A percentile compares a stretch with the other conserved stretches of the same genome.
Conservation (phyloP, 2,888 invertebrate genomes). For the Drosophila quinaria region DNA sequence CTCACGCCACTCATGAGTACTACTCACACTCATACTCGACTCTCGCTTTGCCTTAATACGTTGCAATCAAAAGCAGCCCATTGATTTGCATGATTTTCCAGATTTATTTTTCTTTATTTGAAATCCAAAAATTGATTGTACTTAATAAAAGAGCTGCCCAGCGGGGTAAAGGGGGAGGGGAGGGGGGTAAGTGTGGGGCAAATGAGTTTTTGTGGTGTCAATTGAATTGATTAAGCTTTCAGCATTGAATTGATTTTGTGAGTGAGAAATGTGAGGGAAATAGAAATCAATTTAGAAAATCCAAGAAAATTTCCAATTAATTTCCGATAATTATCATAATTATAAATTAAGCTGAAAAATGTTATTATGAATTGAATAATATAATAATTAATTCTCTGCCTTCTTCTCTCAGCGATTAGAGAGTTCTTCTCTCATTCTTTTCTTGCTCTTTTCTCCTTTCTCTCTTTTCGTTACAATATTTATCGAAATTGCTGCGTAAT, state of each 20-base stretch:
- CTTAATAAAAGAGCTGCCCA: conserved; percentile 20
- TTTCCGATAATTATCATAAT: background rate
- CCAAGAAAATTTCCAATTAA: background rate
- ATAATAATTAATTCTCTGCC: background rate
- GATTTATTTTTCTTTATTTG: conserved; percentile 30
- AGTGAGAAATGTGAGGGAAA: no score
- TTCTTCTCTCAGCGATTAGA: background rate
- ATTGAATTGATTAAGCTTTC: conserved; percentile 19
- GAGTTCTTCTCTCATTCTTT: background rate
- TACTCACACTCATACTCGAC: conserved; percentile 20
- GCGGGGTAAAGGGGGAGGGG: background rate
- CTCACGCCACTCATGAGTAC: conserved; percentile 10
- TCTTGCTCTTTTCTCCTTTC: background rate
- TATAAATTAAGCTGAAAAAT: background rate
- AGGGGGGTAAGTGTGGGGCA: conserved; percentile 15
- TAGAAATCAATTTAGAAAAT: conserved; percentile 4
- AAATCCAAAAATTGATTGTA: conserved; percentile 38
- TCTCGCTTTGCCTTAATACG: conserved; percentile 50
- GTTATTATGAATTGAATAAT: background rate
- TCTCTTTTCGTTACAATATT: background rate
- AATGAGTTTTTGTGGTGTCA: conserved; percentile 69
- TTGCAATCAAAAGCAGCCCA: conserved; percentile 56
- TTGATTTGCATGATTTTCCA: conserved; percentile 76
- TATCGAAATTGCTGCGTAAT: conserved; percentile 55
- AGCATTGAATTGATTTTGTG: conserved; percentile 7